phyloP scores from a whole-genome alignment of 1,140 invertebrate species.

The Lordiphosa collinella region DNA sequence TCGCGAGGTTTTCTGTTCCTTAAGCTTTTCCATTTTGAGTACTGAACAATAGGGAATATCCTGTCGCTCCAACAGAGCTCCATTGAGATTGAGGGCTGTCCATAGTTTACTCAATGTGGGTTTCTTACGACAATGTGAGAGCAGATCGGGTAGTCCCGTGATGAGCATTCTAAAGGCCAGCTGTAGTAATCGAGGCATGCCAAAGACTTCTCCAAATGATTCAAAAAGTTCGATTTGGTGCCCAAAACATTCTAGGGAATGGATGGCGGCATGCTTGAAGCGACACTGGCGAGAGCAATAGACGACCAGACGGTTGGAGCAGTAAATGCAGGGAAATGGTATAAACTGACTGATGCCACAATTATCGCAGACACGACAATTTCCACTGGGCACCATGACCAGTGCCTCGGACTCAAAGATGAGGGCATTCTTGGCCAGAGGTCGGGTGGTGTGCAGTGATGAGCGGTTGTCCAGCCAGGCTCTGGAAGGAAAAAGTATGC shows the following conservation, averaged over 20 bases:
- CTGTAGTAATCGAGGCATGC: slow-evolving; percentile 51
- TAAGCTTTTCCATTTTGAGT: slow-evolving; percentile 35
- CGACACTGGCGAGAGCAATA: slow-evolving; percentile 61
- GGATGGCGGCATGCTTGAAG: slow-evolving; percentile 54
- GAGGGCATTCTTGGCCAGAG: slow-evolving; percentile 42
- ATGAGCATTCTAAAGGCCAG: slow-evolving; percentile 55
- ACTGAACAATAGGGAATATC: slow-evolving; percentile 55
- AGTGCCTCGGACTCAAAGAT: slow-evolving; percentile 52
- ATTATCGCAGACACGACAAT: slow-evolving; percentile 54
- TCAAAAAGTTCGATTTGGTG: slow-evolving; percentile 63
- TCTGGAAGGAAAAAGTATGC: slow-evolving; percentile 4
- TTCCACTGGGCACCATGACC: slow-evolving; percentile 55
- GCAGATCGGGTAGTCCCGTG: slow-evolving; percentile 49
- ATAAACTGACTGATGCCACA: slow-evolving; percentile 59
- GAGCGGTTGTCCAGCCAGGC: slow-evolving; percentile 56
- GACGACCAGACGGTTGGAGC: slow-evolving; percentile 58
- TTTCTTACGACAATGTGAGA: slow-evolving; percentile 55
- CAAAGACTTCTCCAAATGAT: slow-evolving; percentile 48
- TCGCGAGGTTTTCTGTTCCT: slow-evolving; percentile 32
- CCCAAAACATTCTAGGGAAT: slow-evolving; percentile 53
- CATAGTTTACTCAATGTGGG: slow-evolving; percentile 57
- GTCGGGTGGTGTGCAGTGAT: slow-evolving; percentile 40
- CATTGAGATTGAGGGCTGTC: slow-evolving; percentile 57
- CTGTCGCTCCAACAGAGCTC: slow-evolving; percentile 38
- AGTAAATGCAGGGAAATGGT: slow-evolving; percentile 64